Percentiles rank a stretch among this genome's conserved stretches.
phyloP scores from a whole-genome alignment of 2,888 invertebrate genomes.

The Bembecia ichneumoniformis region DNA sequence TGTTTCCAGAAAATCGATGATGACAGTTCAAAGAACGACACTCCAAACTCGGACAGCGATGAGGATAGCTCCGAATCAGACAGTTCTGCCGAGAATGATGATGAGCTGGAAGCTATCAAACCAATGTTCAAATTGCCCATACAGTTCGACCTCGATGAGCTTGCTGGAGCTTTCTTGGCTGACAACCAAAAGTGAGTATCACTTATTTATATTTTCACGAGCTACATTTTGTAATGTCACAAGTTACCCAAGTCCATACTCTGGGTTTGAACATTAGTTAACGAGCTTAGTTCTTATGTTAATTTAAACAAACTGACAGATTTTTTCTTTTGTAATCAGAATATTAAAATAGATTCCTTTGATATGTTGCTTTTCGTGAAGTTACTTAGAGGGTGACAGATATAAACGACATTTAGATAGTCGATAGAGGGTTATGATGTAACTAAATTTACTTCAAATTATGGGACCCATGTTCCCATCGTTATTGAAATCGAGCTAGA shows the following conservation, averaged over 20 bases:
- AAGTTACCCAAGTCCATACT: neutral
- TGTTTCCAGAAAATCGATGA: slow-evolving; percentile 60
- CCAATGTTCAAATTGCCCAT: slow-evolving; percentile 82
- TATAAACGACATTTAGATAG: too few relatives aligned
- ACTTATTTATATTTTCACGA: neutral
- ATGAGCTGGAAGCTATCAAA: slow-evolving; percentile 70
- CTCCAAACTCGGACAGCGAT: slow-evolving; percentile 39
- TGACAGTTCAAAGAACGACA: slow-evolving; percentile 38
- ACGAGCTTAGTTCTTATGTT: too few relatives aligned
- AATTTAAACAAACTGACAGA: too few relatives aligned
- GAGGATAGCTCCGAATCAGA: slow-evolving; percentile 70
- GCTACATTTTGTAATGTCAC: neutral
- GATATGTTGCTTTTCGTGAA: too few relatives aligned
- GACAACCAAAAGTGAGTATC: slow-evolving; percentile 76
- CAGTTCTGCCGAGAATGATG: slow-evolving; percentile 74
- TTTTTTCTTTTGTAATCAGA: too few relatives aligned
- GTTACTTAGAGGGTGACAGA: too few relatives aligned
- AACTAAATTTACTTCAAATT: too few relatives aligned
- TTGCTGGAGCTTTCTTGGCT: slow-evolving; percentile 81
- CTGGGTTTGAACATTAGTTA: too few relatives aligned
- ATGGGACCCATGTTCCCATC: too few relatives aligned
- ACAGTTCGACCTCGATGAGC: slow-evolving; percentile 86
- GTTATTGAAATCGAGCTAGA: too few relatives aligned
- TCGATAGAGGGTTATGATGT: too few relatives aligned
- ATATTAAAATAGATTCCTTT: too few relatives aligned